Base-by-base conservation (phyloP, 2,113 vertebrate species). In the Chinchilla lanigera region DNA sequence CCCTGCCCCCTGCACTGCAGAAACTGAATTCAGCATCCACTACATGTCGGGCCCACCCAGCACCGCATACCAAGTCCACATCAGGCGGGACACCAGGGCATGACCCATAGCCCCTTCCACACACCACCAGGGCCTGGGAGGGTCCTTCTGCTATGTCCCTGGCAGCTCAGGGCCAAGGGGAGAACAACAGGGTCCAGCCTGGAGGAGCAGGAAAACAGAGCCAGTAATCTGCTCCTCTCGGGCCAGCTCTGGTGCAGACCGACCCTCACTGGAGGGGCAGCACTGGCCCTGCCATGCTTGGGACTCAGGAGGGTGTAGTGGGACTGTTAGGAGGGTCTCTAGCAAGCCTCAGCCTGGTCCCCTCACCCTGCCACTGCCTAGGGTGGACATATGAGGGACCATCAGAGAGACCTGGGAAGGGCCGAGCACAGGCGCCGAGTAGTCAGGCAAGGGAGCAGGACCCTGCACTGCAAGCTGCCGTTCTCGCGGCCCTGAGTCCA, bases 381-480 rank as follows among this genome's bases (percentile, higher is more conserved):
- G 50, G 28, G 58, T 6, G 9, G 28, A 33, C 52, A 14, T 35
- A 22, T 0, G 17, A 73, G 38, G 80, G 47, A 0, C 75, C 13
- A 28, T 0, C 17, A 63, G 16, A 63, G 16, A 41, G 35, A 50
- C 38, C 30, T 38, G 44, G 8, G 24, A 30, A 44, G 1, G 28
- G 22, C 52, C 1, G 84, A 12, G 60, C 65, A 38, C 35, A 20
- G 20, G 50, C 12, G 17, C 44, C 71, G 2, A 47, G 73, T 41
- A 44, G 24, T 10, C 1, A 2, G 41, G 38, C 71, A 26, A 44
- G 24, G 24, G 24, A 2, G 71, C 38, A 26, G 22, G 38, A 12
- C 50, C 28, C 69, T 26, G 16, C 52, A 12, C 26, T 3, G 1
- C 1, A 14, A 16, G 14, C 20, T 28, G 0, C 58, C 12, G 1